Base-by-base conservation (phyloP, 2,113 vertebrate species). In the Aramus guarauna region DNA sequence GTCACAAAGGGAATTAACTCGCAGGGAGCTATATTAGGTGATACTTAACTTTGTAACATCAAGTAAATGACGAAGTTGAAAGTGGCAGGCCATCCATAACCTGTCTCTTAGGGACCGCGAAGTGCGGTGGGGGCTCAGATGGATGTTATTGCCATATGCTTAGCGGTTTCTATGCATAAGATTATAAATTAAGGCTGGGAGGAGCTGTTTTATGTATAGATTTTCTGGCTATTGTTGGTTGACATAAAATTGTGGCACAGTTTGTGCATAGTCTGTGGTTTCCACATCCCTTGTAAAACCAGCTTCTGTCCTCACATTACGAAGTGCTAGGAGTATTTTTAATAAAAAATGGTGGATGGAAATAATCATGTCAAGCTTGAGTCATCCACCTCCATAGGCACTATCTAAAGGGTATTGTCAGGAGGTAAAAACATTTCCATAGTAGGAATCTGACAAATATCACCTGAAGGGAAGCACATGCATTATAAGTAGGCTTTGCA, bases 381-480 rank as follows among this genome's bases (percentile, higher is more conserved):
- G 95, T 95, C 92, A 95, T 91, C 95, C 96, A 87, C 88, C 90
- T 95, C 92, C 92, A 84, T 64, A 93, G 87, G 80, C 88, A 43
- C 90, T 95, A 85, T 97, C 85, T 94, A 91, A 89, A 96, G 86
- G 85, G 81, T 94, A 90, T 94, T 96, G 97, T 96, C 93, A 96
- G 89, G 76, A 97, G 95, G 83, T 63, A 96, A 88, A 96, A 96
- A 91, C 82, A 81, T 96, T 90, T 69, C 91, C 92, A 94, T 73
- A 85, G 90, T 36, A 74, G 92, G 94, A 94, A 81, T 73, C 75
- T 96, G 81, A 84, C 80, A 92, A 77, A 69, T 77, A 80, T 85
- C 92, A 93, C 87, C 92, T 96, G 95, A 72, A 92, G 90, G 85
- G 86, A 96, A 82, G 92, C 85, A 84, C 77, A 73, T 30, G 92